phyloP scores from a whole-genome alignment of 2,797 vertebrate genomes.

The Gephyroberyx darwinii region DNA sequence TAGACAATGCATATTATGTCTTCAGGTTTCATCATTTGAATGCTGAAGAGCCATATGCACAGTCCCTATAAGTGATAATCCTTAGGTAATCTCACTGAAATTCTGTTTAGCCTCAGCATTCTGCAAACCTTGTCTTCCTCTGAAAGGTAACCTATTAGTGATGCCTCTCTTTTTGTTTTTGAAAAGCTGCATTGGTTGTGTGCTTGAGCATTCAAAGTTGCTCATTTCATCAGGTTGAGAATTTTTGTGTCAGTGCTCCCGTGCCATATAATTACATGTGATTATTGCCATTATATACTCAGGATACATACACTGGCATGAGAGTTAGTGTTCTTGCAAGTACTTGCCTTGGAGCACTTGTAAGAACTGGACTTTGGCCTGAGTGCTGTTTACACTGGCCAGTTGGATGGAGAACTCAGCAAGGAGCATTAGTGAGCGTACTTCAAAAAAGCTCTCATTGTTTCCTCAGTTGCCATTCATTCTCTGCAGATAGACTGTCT shows the following conservation, averaged over 20 bases:
- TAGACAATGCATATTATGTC: neutral
- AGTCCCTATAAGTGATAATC: slow-evolving; percentile 52
- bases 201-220: slow-evolving; percentile 14
- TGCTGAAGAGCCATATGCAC: slow-evolving; percentile 52
- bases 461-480: slow-evolving; percentile 61
- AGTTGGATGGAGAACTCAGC: slow-evolving; percentile 49
- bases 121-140: slow-evolving; percentile 5
- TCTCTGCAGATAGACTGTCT: slow-evolving; percentile 39
- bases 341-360: slow-evolving; percentile 56
- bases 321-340: slow-evolving; percentile 54
- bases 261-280: slow-evolving; percentile 55
- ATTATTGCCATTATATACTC: slow-evolving; percentile 65
- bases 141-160: neutral
- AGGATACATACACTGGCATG: slow-evolving; percentile 49
- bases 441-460: slow-evolving; percentile 63
- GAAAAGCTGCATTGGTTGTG: slow-evolving; percentile 3
- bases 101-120: slow-evolving; percentile 39
- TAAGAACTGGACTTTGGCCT: slow-evolving; percentile 61
- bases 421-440: slow-evolving; percentile 53
- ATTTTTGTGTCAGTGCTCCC: slow-evolving; percentile 50
- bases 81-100: slow-evolving; percentile 57
- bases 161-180: slow-evolving; percentile 30
- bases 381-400: slow-evolving; percentile 58
- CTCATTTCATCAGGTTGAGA: slow-evolving; percentile 58
- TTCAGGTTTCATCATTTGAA: slow-evolving; percentile 25